Percentiles rank a stretch among this genome's conserved stretches.
Evolutionary conservation across 2,888 invertebrate genomes (phyloP).

Genomic region (Formica aserva): DNA sequence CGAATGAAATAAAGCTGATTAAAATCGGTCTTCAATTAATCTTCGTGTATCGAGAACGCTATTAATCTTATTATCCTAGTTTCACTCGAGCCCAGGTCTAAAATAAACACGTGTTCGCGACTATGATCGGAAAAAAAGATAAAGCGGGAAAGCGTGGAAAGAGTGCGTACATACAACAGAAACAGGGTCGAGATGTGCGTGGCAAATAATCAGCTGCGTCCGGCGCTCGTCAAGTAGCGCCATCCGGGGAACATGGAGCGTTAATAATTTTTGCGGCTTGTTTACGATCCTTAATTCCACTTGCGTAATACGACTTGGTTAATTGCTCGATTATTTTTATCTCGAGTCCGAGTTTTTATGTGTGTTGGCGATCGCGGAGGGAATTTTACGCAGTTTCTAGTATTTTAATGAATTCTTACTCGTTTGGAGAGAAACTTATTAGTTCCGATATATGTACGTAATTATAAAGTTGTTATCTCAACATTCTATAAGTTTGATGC

Average conservation of each 20-base stretch:
- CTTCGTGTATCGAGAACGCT: not conserved
- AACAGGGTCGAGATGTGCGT: not conserved
- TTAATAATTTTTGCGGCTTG: conserved; percentile 20
- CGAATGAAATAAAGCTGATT: not conserved
- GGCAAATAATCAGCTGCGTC: conserved; percentile 22
- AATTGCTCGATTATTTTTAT: conserved; percentile 26
- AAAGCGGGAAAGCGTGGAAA: not conserved
- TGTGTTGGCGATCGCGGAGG: not conserved
- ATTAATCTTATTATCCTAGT: conserved; percentile 14
- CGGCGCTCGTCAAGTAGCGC: conserved; percentile 25
- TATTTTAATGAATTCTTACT: not conserved
- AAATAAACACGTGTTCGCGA: conserved; percentile 1
- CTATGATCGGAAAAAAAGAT: not conserved
- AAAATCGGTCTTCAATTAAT: not conserved
- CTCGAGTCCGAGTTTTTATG: not conserved
- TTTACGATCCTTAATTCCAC: conserved; percentile 18
- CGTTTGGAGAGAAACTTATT: not conserved
- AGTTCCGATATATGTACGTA: not conserved
- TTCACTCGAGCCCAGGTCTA: not conserved
- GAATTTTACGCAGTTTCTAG: not conserved
- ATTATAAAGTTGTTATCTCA: not conserved
- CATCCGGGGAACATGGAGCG: conserved; percentile 33
- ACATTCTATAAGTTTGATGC: not conserved
- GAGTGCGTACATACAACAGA: not conserved
- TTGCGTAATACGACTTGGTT: conserved; percentile 9